phyloP scores from a whole-genome alignment of 2,113 vertebrate genomes.

The Corythornis vintsioides region DNA sequence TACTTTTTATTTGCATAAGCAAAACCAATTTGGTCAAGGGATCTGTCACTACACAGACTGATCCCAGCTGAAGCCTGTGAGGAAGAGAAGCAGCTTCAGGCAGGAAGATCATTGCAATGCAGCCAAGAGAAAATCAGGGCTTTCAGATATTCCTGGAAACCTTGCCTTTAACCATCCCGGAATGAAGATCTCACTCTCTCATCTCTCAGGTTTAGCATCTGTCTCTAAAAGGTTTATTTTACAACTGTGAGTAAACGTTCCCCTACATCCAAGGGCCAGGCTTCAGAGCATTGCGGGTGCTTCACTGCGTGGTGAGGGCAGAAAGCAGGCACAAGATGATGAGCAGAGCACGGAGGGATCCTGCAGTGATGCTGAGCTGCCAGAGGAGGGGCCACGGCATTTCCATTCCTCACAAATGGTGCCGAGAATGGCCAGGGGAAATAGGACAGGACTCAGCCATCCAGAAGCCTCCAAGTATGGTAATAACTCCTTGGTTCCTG shows the following conservation, averaged over 20 bases:
- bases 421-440: slow-evolving; percentile 44
- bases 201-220: not conserved
- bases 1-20: not conserved
- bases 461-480: not conserved
- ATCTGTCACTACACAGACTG: not conserved
- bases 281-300: not conserved
- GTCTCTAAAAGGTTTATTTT: not conserved
- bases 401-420: not conserved
- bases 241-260: slow-evolving; percentile 3
- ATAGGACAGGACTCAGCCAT: slow-evolving; percentile 43
- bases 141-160: not conserved
- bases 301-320: not conserved
- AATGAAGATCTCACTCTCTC: not conserved
- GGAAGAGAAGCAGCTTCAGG: not conserved
- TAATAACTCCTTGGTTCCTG: not conserved
- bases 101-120: not conserved
- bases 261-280: not conserved
- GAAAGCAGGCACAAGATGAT: not conserved
- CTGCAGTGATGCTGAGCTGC: not conserved
- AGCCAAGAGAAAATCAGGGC: not conserved
- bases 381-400: not conserved
- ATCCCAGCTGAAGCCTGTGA: not conserved
- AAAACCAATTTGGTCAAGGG: not conserved
- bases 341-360: not conserved
- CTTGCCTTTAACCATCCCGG: not conserved